These are phyloP conservation scores for Saxicola maurus DNA, from an alignment of 2,797 vertebrate genomes.

Conservation along the genomic window DNA sequence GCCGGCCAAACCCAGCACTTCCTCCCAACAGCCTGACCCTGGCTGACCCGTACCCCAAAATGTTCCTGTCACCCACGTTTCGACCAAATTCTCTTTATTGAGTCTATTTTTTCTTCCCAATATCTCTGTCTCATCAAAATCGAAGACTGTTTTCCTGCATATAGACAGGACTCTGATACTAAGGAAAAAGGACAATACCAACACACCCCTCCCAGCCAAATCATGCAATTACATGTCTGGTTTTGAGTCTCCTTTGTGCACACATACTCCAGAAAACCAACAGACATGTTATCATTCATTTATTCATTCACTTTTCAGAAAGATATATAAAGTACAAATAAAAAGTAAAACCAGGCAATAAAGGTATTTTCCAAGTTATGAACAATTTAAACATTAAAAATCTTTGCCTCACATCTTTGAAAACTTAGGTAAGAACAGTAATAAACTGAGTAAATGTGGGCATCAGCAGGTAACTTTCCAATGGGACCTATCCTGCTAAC, in stretches of 20 bases:
- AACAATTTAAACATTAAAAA: background rate
- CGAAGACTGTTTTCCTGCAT: background rate
- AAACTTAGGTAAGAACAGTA: background rate
- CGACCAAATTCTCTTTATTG: background rate
- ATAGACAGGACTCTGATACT: rapidly evolving
- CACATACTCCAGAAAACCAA: too few species aligned
- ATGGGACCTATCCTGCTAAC: background rate
- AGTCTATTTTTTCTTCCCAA: background rate
- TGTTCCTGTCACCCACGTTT: background rate
- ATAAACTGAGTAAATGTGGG: rapidly evolving
- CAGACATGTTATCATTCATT: background rate
- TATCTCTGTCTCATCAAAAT: background rate
- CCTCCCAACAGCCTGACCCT: background rate
- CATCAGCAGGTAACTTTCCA: background rate
- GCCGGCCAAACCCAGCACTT: background rate
- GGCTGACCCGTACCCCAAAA: too few species aligned
- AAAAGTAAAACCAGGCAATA: background rate
- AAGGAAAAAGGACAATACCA: too few species aligned
- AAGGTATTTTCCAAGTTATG: background rate
- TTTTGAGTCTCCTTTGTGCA: background rate
- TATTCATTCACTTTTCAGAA: background rate
- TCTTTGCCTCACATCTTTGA: background rate
- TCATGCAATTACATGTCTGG: rapidly evolving
- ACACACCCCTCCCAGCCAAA: too few species aligned
- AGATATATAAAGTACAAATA: background rate